phyloP scores from a whole-genome alignment of 2,797 vertebrate genomes.

The Dryobates pubescens region DNA sequence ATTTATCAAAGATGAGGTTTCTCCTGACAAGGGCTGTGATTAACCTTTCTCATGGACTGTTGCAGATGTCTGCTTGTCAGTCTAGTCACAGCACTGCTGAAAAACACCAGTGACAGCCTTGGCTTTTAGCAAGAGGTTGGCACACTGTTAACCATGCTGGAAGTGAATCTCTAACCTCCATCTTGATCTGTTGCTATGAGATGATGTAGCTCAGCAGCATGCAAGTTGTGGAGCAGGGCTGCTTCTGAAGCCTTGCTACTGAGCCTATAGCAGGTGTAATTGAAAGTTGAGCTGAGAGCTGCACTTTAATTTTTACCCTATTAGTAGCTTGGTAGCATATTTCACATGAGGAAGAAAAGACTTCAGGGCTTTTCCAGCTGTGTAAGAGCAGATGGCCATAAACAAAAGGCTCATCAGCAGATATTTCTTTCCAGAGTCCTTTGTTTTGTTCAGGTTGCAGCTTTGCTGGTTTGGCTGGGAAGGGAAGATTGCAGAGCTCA shows the following conservation, averaged over 20 bases:
- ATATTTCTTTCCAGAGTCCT: not conserved
- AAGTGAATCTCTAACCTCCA: not conserved
- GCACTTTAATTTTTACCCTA: not conserved
- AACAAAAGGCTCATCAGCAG: not conserved
- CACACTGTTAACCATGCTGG: fast-evolving
- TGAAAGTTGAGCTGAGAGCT: not conserved
- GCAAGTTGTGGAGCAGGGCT: fast-evolving
- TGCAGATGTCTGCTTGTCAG: not conserved
- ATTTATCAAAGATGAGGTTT: not conserved
- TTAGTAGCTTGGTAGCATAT: not conserved
- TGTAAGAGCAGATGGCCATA: not conserved
- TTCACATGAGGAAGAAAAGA: not conserved
- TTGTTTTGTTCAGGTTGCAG: not conserved
- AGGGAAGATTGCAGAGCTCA: not conserved
- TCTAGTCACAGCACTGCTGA: not conserved
- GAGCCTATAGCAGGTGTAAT: not conserved
- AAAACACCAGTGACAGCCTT: not conserved
- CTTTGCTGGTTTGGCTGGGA: not conserved
- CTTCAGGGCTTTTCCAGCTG: not conserved
- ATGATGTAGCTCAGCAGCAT: not conserved
- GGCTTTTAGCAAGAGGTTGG: not conserved
- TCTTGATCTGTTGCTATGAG: not conserved
- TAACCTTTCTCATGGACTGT: not conserved
- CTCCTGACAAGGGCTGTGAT: not conserved
- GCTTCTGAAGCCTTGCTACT: not conserved